Base-by-base conservation (phyloP, 1,140 invertebrate genomes). In the Lepidurus apus region DNA sequence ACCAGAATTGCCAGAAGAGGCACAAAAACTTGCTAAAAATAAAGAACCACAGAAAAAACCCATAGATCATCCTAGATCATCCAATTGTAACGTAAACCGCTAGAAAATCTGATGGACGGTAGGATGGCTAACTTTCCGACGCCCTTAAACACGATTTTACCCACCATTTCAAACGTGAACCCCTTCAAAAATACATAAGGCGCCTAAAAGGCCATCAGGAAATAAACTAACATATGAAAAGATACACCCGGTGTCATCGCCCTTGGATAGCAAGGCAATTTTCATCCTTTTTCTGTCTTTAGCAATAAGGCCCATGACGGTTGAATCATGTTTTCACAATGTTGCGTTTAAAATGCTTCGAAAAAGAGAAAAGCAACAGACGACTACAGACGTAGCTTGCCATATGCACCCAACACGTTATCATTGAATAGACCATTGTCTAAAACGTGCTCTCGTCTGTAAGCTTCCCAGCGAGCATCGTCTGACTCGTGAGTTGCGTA, bases 401-500 rank as follows among this genome's bases (percentile, higher is more conserved):
- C 53, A 65, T 65, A 65, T 65, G 53, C 76, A 45, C 76, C 47
- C 43, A 77, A 77, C 42, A 47, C 11, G 45, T 77, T 47, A 42
- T 43, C 47, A 53, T 45, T 45, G 76, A 77, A 45, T 13, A 45
- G 76, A 17, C 80, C 80, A 78, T 81, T 81, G 74, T 81, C 81
- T 17, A 79, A 45, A 0, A 77, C 80, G 73, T 86, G 84, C 79
- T 88, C 85, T 73, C 83, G 82, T 24, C 88, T 84, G 81, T 88
- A 89, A 24, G 84, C 83, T 79, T 92, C 89, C 95, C 96, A 98
- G 76, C 96, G 89, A 26, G 91, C 90, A 85, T 99, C 97, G 85
- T 99, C 97, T 17, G 95, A 96, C 85, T 97, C 93, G 83, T 98
- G 96, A 43, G 97, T 98, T 79, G 98, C 88, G 86, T 98, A 99